These are phyloP conservation scores for Corbicula japonica DNA, from an alignment of 2,888 invertebrate species.

Conservation along the genomic window DNA sequence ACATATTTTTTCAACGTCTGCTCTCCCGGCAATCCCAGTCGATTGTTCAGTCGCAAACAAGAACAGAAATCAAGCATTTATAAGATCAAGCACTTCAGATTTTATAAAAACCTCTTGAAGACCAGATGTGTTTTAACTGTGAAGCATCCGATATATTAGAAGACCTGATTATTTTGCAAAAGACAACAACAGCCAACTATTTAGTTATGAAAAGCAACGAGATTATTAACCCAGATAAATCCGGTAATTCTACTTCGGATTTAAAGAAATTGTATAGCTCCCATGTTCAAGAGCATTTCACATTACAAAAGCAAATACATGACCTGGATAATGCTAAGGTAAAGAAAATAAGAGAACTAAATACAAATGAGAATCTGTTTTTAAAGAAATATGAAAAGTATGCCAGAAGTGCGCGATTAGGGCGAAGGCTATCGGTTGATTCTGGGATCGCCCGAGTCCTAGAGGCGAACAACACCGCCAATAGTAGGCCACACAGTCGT, in stretches of 20 bases:
- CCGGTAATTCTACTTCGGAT: conserved; percentile 20
- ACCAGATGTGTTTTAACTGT: too few species aligned
- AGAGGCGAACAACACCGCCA: conserved; percentile 13
- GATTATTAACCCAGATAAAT: too few species aligned
- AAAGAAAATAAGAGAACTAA: conserved; percentile 37
- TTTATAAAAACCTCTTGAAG: too few species aligned
- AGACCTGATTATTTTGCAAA: too few species aligned
- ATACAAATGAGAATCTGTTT: conserved; percentile 29
- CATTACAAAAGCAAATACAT: conserved; percentile 37
- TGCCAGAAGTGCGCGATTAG: not conserved
- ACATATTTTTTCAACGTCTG: too few species aligned
- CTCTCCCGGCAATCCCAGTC: too few species aligned
- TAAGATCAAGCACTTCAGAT: too few species aligned
- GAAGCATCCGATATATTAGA: too few species aligned
- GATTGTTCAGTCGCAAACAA: too few species aligned
- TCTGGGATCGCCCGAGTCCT: conserved; percentile 20
- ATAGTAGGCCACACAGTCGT: conserved; percentile 8
- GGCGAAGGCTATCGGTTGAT: conserved; percentile 33
- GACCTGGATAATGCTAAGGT: conserved; percentile 46
- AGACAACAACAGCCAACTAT: not conserved
- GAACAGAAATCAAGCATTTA: too few species aligned
- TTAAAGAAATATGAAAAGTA: conserved; percentile 54
- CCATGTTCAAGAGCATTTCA: conserved; percentile 47
- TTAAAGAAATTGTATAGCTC: conserved; percentile 47
- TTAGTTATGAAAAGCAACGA: not conserved